These are phyloP conservation scores for Drosophila recens DNA, from an alignment of 2,888 invertebrate genomes.

Conservation along the genomic window DNA sequence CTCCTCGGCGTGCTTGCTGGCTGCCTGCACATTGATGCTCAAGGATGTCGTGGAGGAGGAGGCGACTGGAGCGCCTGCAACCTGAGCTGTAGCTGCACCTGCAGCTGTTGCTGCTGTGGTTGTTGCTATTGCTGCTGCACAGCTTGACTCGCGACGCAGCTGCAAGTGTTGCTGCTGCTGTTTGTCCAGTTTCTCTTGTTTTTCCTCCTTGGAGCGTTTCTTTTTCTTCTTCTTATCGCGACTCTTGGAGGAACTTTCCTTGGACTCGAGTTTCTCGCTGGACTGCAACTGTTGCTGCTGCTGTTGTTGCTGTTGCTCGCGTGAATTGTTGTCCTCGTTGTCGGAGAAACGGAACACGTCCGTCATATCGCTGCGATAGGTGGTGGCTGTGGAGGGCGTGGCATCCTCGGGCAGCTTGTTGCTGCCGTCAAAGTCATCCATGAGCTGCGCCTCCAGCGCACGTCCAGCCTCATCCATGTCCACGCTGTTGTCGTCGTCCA, in stretches of 20 bases:
- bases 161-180: slow-evolving; percentile 87
- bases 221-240: slow-evolving; percentile 94
- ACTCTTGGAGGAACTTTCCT: slow-evolving; percentile 82
- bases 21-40: slow-evolving; percentile 80
- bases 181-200: slow-evolving; percentile 73
- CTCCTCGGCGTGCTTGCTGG: slow-evolving; percentile 63
- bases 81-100: slow-evolving; percentile 11
- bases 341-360: slow-evolving; percentile 88
- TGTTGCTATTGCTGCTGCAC: slow-evolving; percentile 44
- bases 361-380: slow-evolving; percentile 85
- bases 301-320: slow-evolving; percentile 55
- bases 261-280: slow-evolving; percentile 42
- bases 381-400: slow-evolving; percentile 84
- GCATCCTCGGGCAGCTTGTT: slow-evolving; percentile 85
- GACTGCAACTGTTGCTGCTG: slow-evolving; percentile 18
- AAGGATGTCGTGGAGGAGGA: slow-evolving; percentile 44
- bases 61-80: background rate
- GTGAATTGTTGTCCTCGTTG: slow-evolving; percentile 87
- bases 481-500: slow-evolving; percentile 90
- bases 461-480: slow-evolving; percentile 93
- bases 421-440: slow-evolving; percentile 88
- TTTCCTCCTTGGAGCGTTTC: slow-evolving; percentile 92
- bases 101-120: slow-evolving; percentile 30
- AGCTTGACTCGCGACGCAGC: slow-evolving; percentile 69
- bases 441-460: slow-evolving; percentile 92